Base-by-base conservation (phyloP, 1,140 invertebrate genomes). In the Euwallacea similis region DNA sequence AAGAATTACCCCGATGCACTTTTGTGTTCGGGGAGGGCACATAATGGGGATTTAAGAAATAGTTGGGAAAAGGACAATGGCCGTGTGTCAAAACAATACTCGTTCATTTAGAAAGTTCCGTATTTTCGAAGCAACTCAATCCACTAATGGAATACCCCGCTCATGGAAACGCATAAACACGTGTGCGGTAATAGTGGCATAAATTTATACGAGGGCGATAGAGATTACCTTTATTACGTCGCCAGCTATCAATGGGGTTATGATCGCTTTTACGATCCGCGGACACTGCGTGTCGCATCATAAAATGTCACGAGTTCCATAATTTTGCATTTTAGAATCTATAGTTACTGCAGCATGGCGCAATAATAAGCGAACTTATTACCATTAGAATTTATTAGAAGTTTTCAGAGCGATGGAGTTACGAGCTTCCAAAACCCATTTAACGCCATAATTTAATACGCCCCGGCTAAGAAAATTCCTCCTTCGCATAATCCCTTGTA, bases 281-380 rank as follows among this genome's bases (percentile, higher is more conserved):
- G 59, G 60, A 44, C 60, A 62, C 60, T 62, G 60, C 60, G 60
- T 62, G 60, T n/a, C 13, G 41, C 60, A 13, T 41, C 42, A 21
- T 62, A 62, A 62, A 62, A 62, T 41, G 42, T 13, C 9, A 41
- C 42, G 15, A 59, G 15, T 62, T 62, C 44, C 13, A 62, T 62
- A 62, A 62, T 62, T 62, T 62, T 44, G 60, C 60, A 62, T 62
- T 62, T 62, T 62, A 62, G 46, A 13, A 10, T 50, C 21, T 13
- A 11, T 62, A 62, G 60, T 62, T 62, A 62, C 60, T 44, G 60
- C 60, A 62, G 10, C 44, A 42, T 42, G 44, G 60, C 2, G 60
- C 60, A 62, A 62, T 62, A 62, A 62, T 42, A n/a, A n/a, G 33
- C 55, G 46, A 33, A 58, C 55, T 58, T 58, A 58, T 58, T 58